phyloP scores from a whole-genome alignment of 2,113 vertebrate species.

The Dipodomys stephensi region DNA sequence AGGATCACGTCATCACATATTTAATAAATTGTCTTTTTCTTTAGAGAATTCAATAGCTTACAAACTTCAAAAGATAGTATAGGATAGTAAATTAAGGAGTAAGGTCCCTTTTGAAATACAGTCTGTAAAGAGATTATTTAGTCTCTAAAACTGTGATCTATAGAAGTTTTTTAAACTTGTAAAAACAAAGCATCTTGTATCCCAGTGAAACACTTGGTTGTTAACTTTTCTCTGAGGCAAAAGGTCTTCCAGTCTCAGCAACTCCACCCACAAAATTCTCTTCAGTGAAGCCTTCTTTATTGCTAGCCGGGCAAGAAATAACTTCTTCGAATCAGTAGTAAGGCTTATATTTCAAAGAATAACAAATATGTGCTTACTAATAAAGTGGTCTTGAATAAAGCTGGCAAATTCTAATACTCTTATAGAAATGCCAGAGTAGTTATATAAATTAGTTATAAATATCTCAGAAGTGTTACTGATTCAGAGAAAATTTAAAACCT shows the following conservation, averaged over 20 bases:
- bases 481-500: not conserved
- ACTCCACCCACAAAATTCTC: not conserved
- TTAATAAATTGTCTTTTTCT: slow-evolving; percentile 3
- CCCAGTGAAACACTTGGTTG: not conserved
- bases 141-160: not conserved
- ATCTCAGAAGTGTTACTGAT: not conserved
- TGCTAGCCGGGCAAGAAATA: not conserved
- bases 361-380: not conserved
- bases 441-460: not conserved
- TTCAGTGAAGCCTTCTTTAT: not conserved
- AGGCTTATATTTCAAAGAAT: not conserved
- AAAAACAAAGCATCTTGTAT: not conserved
- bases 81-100: not conserved
- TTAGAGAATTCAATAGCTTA: not conserved
- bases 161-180: not conserved
- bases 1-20: slow-evolving; percentile 14
- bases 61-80: not conserved
- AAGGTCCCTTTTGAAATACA: not conserved
- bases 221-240: not conserved
- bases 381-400: not conserved
- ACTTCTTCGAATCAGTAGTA: not conserved
- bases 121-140: not conserved
- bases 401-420: not conserved
- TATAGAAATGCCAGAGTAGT: not conserved
- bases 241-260: not conserved